Base-by-base conservation (phyloP, 2,113 vertebrate species). In the Osmerus eperlanus region DNA sequence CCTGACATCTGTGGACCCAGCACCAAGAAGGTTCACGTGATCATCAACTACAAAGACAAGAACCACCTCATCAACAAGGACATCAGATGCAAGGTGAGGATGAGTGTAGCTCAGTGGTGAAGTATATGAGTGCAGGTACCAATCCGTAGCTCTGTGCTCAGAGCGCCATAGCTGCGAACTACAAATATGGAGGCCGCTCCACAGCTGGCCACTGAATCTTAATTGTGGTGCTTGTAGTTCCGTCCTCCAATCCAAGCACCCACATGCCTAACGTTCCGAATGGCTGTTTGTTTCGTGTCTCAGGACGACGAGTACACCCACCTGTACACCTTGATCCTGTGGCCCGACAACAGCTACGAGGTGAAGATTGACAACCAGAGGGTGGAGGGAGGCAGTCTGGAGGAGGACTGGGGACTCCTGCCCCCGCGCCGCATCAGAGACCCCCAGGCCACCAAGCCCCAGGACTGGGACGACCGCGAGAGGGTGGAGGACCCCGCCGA, bases 1-100 rank as follows among this genome's bases (percentile, higher is more conserved):
- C 95, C 95, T 2, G 95, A 97, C 78, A 96, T 97, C 71, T 97
- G 95, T 81, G 94, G 95, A 79, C 96, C 94, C 79, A 94, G 94
- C 80, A 92, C 94, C 69, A 95, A 93, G 86, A 96, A 95, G 86
- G 94, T 97, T 67, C 95, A 97, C 0, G 93, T 96, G 21, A 96
- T 97, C 83, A 92, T 97, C 82, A 92, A 93, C 76, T 94, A 95
- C 90, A 96, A 96, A 87, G 92, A 93, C 80, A 93, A 95, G 84
- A 94, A 94, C 84, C 89, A 95, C 21, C 89, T 92, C 54, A 92
- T 95, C 80, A 96, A 94, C 89, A 95, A 96, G 75, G 85, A 84
- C 5, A 92, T 97, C 71, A 92, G 92, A 71, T 97, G 95, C 87
- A 96, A 95, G 93, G 95, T 94, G 88, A 86, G 52, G 65, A 0